These are phyloP conservation scores for Bombylius discolor DNA, from an alignment of 2,888 invertebrate genomes.

Conservation along the genomic window DNA sequence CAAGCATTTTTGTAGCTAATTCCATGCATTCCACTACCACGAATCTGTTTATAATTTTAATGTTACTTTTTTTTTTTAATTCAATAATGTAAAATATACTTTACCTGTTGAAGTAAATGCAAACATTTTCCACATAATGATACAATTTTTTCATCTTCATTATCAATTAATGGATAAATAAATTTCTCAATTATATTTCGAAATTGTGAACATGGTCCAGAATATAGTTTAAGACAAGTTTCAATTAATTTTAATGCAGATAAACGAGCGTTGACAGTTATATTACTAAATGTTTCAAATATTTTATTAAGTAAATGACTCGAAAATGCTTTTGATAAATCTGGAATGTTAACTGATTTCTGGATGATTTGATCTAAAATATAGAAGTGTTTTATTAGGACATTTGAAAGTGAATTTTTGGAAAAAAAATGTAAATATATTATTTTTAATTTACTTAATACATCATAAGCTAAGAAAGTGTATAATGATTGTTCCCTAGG, in stretches of 20 bases:
- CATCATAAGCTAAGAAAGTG: conserved; percentile 12
- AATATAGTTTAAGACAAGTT: conserved; percentile 21
- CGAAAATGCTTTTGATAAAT: conserved; percentile 21
- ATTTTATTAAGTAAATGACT: conserved; percentile 20
- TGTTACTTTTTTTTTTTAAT: background rate
- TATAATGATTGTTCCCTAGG: background rate
- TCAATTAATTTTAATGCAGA: conserved; percentile 22
- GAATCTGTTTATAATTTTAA: conserved; percentile 13
- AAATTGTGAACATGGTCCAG: conserved; percentile 22
- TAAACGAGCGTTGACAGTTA: conserved; percentile 11
- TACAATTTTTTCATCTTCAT: conserved; percentile 16
- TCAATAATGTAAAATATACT: background rate
- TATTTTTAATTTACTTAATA: conserved; percentile 13
- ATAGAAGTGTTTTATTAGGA: background rate
- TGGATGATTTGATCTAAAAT: conserved; percentile 18
- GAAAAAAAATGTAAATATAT: background rate
- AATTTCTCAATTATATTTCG: conserved; percentile 22
- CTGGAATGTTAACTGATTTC: conserved; percentile 20
- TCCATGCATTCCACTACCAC: conserved; percentile 24
- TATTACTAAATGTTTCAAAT: conserved; percentile 18
- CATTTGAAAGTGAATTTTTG: background rate
- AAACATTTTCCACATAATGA: conserved; percentile 23
- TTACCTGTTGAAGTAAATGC: conserved; percentile 26
- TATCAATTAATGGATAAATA: conserved; percentile 20
- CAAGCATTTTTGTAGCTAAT: conserved; percentile 24